Evolutionary conservation across 2,113 vertebrate genomes (phyloP).

Genomic region (Baryphthengus martii): DNA sequence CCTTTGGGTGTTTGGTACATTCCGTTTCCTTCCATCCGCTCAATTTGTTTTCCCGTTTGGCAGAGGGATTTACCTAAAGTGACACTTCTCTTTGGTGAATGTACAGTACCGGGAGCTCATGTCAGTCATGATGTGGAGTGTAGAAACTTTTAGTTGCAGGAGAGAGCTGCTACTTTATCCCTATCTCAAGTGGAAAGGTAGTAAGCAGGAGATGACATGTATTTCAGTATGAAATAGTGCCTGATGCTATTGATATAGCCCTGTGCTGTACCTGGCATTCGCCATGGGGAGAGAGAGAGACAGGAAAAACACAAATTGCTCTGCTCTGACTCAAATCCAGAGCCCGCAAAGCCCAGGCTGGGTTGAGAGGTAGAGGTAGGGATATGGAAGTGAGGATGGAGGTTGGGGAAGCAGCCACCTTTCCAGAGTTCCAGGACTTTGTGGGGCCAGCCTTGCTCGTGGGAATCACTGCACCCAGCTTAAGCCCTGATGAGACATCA

Average conservation of each 20-base stretch:
- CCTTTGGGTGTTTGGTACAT: neutral
- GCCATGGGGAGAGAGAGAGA: neutral
- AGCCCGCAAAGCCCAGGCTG: neutral
- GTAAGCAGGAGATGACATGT: neutral
- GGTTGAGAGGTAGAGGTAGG: neutral
- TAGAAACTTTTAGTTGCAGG: neutral
- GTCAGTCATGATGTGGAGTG: neutral
- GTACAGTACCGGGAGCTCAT: neutral
- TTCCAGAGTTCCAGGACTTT: neutral
- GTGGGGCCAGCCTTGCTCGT: rapidly evolving
- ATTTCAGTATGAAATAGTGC: neutral
- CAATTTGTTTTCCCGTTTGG: neutral
- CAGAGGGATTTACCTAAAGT: neutral
- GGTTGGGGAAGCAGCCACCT: neutral
- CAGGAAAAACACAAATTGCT: neutral
- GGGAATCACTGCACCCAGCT: neutral
- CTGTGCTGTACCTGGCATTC: neutral
- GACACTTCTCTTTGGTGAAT: neutral
- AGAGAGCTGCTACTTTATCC: neutral
- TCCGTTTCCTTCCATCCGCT: neutral
- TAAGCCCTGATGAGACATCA: rapidly evolving
- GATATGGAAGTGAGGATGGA: neutral
- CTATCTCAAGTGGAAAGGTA: neutral
- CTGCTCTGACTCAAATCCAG: neutral
- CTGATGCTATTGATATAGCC: neutral